Evolutionary conservation across 2,113 vertebrate species (phyloP), one percentile per base, ranked within the genome.

Genomic region (Chaenogobius annularis): DNA sequence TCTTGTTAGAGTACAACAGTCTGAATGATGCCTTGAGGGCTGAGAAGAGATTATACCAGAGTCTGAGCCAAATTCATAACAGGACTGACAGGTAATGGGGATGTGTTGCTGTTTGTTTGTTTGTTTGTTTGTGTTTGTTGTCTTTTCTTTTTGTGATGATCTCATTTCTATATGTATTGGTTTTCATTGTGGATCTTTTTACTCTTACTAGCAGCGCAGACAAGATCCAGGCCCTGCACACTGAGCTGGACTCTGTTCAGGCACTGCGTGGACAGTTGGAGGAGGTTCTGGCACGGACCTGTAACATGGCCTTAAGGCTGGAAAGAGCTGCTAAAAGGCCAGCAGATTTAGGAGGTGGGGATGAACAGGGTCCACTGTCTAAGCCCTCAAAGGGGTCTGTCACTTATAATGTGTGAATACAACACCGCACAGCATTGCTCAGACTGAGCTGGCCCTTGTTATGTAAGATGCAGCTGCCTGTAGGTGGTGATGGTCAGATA

Each of bases 281-380:
- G 91, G 95, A 97, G 85, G 92, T 96, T 78, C 95, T 99, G 37
- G 85, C 87, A 86, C 95, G 92, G 93, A 96, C 94, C 85, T 86
- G 94, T 79, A 94, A 93, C 88, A 91, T 87, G 83, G 93, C 96
- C 84, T 91, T 91, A 89, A 87, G 89, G 77, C 91, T 97, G 93
- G 96, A 97, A 80, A 92, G 90, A 17, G 90, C 91, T 20, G 78
- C 83, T 82, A 94, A 92, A 91, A 91, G 69, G n/a, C 93, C 94
- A 86, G 74, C 88, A 70, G 90, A 92, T 62, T 92, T 89, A 95
- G 97, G 96, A 99, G 97, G 97, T 99, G 97, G 96, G 97, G 94
- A 95, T 88, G 91, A 91, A 94, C 91, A 88, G 90, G 89, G 93
- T 92, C 92, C 92, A 92, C 95, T 92, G 94, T 93, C 92, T 93